Conservation (phyloP, 1,140 invertebrate genomes). For the Pseudomyrmex gracilis region DNA sequence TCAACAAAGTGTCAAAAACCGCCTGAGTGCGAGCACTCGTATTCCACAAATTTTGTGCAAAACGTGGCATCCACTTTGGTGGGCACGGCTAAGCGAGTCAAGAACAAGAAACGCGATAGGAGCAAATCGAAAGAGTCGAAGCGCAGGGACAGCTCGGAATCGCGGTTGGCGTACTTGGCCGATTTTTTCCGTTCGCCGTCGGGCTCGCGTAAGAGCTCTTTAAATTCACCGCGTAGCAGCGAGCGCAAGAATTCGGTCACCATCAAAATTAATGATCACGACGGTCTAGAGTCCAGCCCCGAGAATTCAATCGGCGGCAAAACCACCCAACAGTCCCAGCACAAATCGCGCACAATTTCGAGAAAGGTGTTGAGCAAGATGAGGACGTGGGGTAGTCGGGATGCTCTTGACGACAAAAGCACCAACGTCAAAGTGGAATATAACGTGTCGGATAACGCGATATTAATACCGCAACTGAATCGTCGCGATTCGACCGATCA, state of each 20-base stretch:
- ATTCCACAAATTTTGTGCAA: conserved; percentile 78
- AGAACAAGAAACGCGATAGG: conserved; percentile 80
- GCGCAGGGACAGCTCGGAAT: conserved; percentile 82
- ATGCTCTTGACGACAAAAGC: conserved; percentile 78
- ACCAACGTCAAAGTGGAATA: conserved; percentile 78
- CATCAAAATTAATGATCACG: conserved; percentile 77
- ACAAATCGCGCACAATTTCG: conserved; percentile 80
- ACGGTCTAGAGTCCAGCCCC: conserved; percentile 80
- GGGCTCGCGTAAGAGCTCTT: conserved; percentile 83
- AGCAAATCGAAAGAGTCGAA: conserved; percentile 84
- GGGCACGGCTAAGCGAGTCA: conserved; percentile 80
- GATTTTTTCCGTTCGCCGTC: conserved; percentile 84
- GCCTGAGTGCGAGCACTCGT: conserved; percentile 64
- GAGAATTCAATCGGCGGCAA: conserved; percentile 79
- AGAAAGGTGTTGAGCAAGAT: conserved; percentile 82
- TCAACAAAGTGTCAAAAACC: conserved; percentile 60
- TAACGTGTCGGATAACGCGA: conserved; percentile 74
- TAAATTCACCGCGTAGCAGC: conserved; percentile 73
- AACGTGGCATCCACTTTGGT: conserved; percentile 76
- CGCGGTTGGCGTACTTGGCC: conserved; percentile 79
- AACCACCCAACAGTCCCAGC: conserved; percentile 62
- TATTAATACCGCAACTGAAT: conserved; percentile 71
- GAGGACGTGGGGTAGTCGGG: conserved; percentile 81
- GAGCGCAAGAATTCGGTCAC: conserved; percentile 79
- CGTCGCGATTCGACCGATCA: conserved; percentile 65